Base-by-base conservation (phyloP, 2,888 invertebrate genomes). In the Alentia gelatinosa region DNA sequence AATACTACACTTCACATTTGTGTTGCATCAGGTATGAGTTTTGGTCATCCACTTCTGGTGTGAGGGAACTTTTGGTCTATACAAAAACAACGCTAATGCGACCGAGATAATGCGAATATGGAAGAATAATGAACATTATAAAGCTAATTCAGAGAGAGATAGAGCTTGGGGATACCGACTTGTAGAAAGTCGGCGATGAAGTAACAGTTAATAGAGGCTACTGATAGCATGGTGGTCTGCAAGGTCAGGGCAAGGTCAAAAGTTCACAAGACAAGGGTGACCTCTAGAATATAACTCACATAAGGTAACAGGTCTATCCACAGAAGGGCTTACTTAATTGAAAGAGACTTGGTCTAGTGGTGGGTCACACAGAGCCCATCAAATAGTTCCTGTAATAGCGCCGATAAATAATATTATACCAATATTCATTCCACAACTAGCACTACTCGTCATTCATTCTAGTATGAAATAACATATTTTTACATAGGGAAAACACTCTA, bases 301-400 rank as follows among this genome's bases (percentile, higher is more conserved):
- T 33, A 19, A 74, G 79, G 37, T 35, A 35, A 39, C 79, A 79
- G 23, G 79, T 23, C 68, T 79, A 79, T 79, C n/a, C 79, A 79
- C 79, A 79, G n/a, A 74, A 74, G 35, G 79, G 79, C 39, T 39
- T 12, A 79, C 37, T 23, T 15, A 79, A 79, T n/a, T 79, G 79
- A 79, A 79, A 79, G 79, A 79, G 79, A 79, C 79, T 79, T 79
- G 79, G 79, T 79, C 79, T 79, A 79, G 79, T 79, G 68, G 56
- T 79, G 74, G 74, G 74, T 26, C 74, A 74, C 19, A 1, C 15
- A 12, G 26, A 15, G 3, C 4, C 79, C 79, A 5, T 19, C 19
- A 37, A 15, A 39, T 9, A 39, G 35, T 19, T 79, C 79, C 35
- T 26, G 79, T 30, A 68, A 68, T 26, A n/a, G n/a, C n/a, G n/a